These are phyloP conservation scores for Caretta caretta DNA, from an alignment of 2,113 vertebrate genomes.

Conservation along the genomic window DNA sequence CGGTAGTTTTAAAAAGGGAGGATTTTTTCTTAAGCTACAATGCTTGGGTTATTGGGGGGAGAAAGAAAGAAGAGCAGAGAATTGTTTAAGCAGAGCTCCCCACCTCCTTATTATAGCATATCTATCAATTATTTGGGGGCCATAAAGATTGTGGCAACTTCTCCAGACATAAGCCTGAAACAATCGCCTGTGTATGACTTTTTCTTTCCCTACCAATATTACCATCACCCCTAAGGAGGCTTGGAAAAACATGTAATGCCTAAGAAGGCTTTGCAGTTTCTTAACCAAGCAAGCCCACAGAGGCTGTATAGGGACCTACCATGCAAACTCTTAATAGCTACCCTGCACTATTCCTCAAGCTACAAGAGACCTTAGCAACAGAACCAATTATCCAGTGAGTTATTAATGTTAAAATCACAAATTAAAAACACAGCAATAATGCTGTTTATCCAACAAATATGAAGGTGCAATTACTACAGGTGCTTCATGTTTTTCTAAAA, in stretches of 20 bases:
- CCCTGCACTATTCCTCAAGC: background rate
- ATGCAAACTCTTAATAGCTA: background rate
- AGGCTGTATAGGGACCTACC: background rate
- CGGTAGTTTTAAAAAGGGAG: background rate
- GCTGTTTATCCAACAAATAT: background rate
- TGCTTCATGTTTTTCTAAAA: background rate
- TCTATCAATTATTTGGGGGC: background rate
- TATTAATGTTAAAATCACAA: slow-evolving; percentile 33
- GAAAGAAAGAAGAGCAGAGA: background rate
- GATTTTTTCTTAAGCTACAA: background rate
- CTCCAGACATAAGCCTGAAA: background rate
- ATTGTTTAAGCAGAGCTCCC: background rate
- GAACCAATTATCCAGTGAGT: slow-evolving; percentile 2
- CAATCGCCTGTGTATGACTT: background rate
- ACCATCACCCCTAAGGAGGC: background rate
- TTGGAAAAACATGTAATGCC: background rate
- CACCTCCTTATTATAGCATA: background rate
- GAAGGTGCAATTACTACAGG: background rate
- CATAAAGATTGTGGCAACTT: background rate
- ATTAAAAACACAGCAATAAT: slow-evolving; percentile 1
- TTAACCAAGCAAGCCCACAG: slow-evolving; percentile 4
- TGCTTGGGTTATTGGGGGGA: background rate
- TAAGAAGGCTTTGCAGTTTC: background rate
- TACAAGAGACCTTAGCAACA: background rate
- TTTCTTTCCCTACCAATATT: background rate